These are phyloP conservation scores for Glaucidium brasilianum DNA, from an alignment of 2,113 vertebrate species.

Conservation along the genomic window DNA sequence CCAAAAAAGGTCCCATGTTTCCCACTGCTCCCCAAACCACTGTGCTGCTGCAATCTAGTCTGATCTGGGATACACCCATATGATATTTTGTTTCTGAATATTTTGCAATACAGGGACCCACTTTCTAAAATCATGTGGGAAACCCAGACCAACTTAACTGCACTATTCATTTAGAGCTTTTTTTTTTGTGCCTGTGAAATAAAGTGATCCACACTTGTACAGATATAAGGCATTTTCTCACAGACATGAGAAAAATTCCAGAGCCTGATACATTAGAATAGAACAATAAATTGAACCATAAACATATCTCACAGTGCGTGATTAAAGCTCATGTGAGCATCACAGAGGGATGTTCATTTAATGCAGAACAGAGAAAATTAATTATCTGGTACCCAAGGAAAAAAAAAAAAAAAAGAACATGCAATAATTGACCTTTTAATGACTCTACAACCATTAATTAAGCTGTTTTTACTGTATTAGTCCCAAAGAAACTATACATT, in stretches of 20 bases:
- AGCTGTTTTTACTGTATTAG: neutral
- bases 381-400: neutral
- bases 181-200: neutral
- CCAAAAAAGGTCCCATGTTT: neutral
- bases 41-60: neutral
- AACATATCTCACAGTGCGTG: neutral
- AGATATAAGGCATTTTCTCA: neutral
- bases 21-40: neutral
- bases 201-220: neutral
- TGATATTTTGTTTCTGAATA: neutral
- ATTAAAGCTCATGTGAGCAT: neutral
- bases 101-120: neutral
- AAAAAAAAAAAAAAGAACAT: neutral
- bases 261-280: neutral
- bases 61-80: neutral
- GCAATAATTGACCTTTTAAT: neutral
- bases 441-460: neutral
- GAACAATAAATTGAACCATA: neutral
- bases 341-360: neutral
- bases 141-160: neutral
- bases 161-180: neutral
- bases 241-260: neutral
- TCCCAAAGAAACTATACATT: neutral
- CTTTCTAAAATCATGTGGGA: neutral
- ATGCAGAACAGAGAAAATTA: neutral